Percentiles rank a stretch among this genome's conserved stretches.
phyloP scores from a whole-genome alignment of 1,140 invertebrate species.

The Diorhabda sublineata region DNA sequence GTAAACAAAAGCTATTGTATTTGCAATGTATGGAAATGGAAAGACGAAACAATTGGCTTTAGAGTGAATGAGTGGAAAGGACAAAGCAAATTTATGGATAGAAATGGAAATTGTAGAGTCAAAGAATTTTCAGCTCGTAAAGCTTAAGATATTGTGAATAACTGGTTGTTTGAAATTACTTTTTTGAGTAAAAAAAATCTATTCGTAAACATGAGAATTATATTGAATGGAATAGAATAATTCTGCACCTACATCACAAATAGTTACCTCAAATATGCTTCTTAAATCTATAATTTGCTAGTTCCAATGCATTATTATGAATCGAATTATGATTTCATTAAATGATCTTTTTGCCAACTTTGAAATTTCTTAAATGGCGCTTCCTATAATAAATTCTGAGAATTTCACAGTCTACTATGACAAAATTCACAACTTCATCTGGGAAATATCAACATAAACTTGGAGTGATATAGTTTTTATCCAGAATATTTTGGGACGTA shows the following conservation, averaged over 20 bases:
- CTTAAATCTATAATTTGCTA: no score
- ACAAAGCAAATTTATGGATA: conserved; percentile 3
- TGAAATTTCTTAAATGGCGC: no score
- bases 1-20: conserved; percentile 4
- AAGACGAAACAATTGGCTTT: background rate
- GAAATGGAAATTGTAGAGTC: background rate
- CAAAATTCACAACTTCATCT: background rate
- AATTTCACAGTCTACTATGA: background rate
- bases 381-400: background rate
- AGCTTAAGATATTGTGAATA: background rate
- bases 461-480: background rate
- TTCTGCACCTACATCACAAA: no score
- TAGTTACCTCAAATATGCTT: no score
- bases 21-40: background rate
- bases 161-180: no score
- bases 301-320: no score
- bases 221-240: no score
- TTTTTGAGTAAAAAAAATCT: no score
- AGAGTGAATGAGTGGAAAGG: conserved; percentile 1
- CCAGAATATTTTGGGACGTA: background rate
- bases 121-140: background rate
- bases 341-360: no score
- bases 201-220: no score
- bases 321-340: no score
- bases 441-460: background rate